phyloP scores from a whole-genome alignment of 2,113 vertebrate genomes.

The Monarcha castaneiventris region DNA sequence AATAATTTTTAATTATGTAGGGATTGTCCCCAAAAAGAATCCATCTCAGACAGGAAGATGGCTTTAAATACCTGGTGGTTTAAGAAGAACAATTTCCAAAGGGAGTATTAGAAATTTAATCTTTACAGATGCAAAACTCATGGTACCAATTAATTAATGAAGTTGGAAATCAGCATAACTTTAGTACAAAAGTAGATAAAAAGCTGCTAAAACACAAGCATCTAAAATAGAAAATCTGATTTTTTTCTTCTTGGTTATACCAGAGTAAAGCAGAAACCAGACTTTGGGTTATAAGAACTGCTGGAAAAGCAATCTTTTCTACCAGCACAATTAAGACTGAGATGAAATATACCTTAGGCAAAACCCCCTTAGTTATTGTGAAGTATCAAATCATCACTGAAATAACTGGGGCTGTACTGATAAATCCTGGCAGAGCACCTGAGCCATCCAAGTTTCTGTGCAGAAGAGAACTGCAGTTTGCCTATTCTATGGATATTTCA shows the following conservation, averaged over 20 bases:
- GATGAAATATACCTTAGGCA: not conserved
- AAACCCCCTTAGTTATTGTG: not conserved
- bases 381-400: not conserved
- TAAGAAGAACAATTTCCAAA: not conserved
- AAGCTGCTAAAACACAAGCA: not conserved
- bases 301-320: not conserved
- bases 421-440: rapidly evolving
- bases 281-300: not conserved
- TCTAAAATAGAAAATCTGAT: not conserved
- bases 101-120: not conserved
- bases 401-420: not conserved
- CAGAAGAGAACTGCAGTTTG: not conserved
- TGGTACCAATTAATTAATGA: conserved; percentile 18
- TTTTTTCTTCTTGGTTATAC: not conserved
- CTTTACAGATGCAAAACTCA: not conserved
- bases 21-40: not conserved
- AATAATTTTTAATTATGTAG: not conserved
- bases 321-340: not conserved
- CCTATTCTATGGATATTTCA: not conserved
- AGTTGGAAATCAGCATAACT: not conserved
- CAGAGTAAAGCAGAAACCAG: not conserved
- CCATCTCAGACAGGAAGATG: not conserved
- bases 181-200: not conserved
- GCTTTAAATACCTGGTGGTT: conserved; percentile 7
- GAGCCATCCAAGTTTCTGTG: not conserved